Evolutionary conservation across 2,888 invertebrate species (phyloP), one percentile per base, ranked within the genome.

Genomic region (Nematopogon swammerdamellus): DNA sequence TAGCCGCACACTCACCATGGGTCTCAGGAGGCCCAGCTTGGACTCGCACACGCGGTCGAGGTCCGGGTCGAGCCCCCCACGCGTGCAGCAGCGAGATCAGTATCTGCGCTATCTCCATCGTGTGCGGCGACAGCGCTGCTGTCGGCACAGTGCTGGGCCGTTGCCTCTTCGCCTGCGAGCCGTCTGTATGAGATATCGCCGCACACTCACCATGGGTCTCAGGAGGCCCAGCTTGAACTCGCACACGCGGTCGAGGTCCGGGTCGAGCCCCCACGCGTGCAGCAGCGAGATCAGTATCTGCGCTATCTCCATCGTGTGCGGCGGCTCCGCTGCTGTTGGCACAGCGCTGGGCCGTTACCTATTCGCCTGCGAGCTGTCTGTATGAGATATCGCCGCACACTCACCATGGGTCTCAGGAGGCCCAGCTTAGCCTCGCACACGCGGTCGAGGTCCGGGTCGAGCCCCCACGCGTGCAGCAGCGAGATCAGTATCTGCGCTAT

Each of bases 261-360:
- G 88, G 68, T 99, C 98, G 53, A 98, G 80, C 0, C 95, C 95
- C 99, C 99, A 99, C 0, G 95, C 97, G 70, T 99, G 97, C 29
- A 99, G 4, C 52, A 97, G 76, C 0, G 98, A 98, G 58, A 99
- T 81, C 50, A 99, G 82, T 53, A 99, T 81, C 70, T 97, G 96
- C 0, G 96, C 96, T 42, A 95, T 94, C 77, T 97, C 96, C 93
- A 97, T 95, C 1, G 95, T 94, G 59, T 88, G 87, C 1, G 87
- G 88, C 0, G 86, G 85, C 58, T 88, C 88, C 46, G 86, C 82
- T 50, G 47, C 16, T n/a, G n/a, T n/a, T 4, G 77, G 57, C 2
- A 72, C 64, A 58, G 76, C 67, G 53, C 66, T 62, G 0, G 77
- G 77, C 1, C 77, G 62, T 48, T 62, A 64, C 0, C 72, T 43